Conservation (phyloP, 2,888 invertebrate genomes). For the Neocrepidodera transversa region DNA sequence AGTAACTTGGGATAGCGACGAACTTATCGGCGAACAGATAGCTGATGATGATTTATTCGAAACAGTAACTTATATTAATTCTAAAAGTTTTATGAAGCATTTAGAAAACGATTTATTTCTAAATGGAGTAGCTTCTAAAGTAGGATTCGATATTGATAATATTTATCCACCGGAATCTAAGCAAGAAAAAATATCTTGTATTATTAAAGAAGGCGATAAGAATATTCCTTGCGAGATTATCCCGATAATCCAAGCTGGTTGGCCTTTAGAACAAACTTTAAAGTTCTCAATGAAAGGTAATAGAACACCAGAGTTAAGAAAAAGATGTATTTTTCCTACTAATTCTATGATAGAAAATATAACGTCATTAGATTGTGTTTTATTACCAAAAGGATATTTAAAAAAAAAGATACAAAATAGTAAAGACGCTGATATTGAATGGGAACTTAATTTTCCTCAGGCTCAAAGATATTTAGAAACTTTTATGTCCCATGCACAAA, state of each 20-base stretch:
- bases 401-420: conserved; percentile 66
- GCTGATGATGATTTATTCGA: conserved; percentile 48
- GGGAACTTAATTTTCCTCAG: conserved; percentile 80
- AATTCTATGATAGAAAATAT: conserved; percentile 71
- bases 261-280: conserved; percentile 75
- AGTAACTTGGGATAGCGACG: conserved; percentile 51
- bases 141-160: conserved; percentile 66
- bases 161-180: conserved; percentile 67
- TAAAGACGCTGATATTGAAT: conserved; percentile 67
- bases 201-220: conserved; percentile 49
- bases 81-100: conserved; percentile 71
- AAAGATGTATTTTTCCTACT: conserved; percentile 74
- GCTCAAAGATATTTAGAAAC: conserved; percentile 79
- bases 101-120: conserved; percentile 71
- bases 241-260: conserved; percentile 73
- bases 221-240: conserved; percentile 70
- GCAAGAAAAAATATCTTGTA: conserved; percentile 72
- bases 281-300: conserved; percentile 71
- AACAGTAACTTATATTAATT: conserved; percentile 66
- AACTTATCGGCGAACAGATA: conserved; percentile 41
- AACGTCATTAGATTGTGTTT: conserved; percentile 70
- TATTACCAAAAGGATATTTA: conserved; percentile 74
- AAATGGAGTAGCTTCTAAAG: conserved; percentile 64
- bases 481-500: conserved; percentile 74
- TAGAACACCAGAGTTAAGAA: conserved; percentile 62